phyloP scores from a whole-genome alignment of 2,113 vertebrate genomes.

The Gymnogyps californianus region DNA sequence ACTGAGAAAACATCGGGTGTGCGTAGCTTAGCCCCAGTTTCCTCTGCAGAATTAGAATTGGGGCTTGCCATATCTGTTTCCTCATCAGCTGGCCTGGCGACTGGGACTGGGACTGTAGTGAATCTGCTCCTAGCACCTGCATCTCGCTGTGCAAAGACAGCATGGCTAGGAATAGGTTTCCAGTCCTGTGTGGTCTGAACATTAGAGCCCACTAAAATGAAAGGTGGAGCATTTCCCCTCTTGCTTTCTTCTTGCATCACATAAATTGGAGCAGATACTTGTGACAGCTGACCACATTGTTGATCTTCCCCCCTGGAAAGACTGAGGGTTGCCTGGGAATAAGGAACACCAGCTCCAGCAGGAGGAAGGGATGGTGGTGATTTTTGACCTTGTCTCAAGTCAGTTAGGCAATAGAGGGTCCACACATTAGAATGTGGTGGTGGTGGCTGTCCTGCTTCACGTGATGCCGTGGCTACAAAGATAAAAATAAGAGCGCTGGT shows the following conservation, averaged over 20 bases:
- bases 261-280: constrained; percentile 54
- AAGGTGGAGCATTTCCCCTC: constrained; percentile 39
- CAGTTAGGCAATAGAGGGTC: constrained; percentile 67
- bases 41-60: neutral
- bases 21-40: neutral
- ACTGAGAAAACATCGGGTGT: constrained; percentile 25
- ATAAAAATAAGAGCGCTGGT: constrained; percentile 48
- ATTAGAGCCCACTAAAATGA: constrained; percentile 62
- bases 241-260: constrained; percentile 44
- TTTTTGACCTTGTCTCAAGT: constrained; percentile 58
- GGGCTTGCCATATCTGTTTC: neutral
- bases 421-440: constrained; percentile 57
- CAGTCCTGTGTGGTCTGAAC: constrained; percentile 37
- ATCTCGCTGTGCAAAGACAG: constrained; percentile 18
- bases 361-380: constrained; percentile 26
- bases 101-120: constrained; percentile 36
- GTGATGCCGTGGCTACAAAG: constrained; percentile 65
- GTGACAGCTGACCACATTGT: neutral
- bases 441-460: constrained; percentile 63
- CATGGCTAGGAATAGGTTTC: constrained; percentile 31
- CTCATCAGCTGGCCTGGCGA: constrained; percentile 47
- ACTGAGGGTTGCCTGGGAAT: constrained; percentile 29
- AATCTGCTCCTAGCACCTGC: neutral
- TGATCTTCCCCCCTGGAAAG: constrained; percentile 43
- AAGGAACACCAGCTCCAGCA: constrained; percentile 17